Conservation (phyloP, 2,797 vertebrate species). For the Pelobates cultripes region DNA sequence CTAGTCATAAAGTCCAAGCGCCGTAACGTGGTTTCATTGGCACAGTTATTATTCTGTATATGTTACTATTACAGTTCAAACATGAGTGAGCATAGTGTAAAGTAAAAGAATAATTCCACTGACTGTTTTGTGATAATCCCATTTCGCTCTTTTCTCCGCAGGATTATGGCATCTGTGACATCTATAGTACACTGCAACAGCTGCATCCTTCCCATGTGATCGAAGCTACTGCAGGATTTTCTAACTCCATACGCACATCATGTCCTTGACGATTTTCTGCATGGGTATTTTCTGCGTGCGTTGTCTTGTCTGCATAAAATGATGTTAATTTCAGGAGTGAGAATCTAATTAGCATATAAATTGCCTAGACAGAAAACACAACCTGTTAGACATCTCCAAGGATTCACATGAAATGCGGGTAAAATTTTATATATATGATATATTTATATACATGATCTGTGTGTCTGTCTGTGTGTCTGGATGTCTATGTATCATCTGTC, state of each 20-base stretch:
- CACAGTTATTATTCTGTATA: background rate
- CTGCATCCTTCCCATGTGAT: constrained; percentile 22
- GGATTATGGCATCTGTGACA: background rate
- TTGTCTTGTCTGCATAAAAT: constrained; percentile 22
- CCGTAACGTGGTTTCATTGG: background rate
- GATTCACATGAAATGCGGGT: constrained; percentile 33
- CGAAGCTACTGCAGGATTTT: constrained; percentile 9
- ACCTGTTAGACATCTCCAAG: constrained; percentile 47
- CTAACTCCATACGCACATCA: constrained; percentile 11
- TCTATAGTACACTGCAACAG: background rate
- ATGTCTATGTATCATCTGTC: too few species aligned
- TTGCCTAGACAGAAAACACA: constrained; percentile 45
- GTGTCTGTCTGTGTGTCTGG: too few species aligned
- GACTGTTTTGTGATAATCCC: background rate
- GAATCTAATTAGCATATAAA: constrained; percentile 54
- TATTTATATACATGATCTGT: too few species aligned
- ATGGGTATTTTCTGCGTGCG: constrained; percentile 23
- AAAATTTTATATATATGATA: constrained; percentile 3
- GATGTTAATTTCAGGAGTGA: constrained; percentile 43
- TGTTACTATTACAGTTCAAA: background rate
- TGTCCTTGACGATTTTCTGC: constrained; percentile 41
- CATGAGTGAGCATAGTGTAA: background rate
- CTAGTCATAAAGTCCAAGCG: background rate
- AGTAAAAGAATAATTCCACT: background rate
- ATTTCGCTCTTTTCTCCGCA: background rate